Percentiles rank a stretch among this genome's conserved stretches.
Conservation (phyloP, 2,113 vertebrate genomes). For the Ibidorhyncha struthersii region DNA sequence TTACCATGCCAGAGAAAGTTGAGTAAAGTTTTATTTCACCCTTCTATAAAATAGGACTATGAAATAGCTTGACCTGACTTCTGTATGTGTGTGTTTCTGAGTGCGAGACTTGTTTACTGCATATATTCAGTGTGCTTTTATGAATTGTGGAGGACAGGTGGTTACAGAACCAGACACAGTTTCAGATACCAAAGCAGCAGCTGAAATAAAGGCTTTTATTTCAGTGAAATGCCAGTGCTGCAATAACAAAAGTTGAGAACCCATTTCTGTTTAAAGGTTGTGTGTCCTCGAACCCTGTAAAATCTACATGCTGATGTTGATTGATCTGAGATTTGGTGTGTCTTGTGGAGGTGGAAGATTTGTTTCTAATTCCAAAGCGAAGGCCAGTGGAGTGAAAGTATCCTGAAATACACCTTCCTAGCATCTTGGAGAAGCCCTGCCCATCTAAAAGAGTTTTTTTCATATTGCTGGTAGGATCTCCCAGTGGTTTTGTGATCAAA, state of each 20-base stretch:
- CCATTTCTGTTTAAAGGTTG: constrained; percentile 34
- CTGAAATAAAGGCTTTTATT: constrained; percentile 16
- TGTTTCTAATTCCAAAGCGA: not conserved
- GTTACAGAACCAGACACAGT: not conserved
- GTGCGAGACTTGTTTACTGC: not conserved
- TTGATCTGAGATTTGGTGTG: not conserved
- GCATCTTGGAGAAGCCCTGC: not conserved
- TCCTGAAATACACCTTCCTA: not conserved
- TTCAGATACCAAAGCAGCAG: not conserved
- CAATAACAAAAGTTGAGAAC: not conserved
- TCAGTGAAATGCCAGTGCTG: not conserved
- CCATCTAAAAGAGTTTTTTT: not conserved
- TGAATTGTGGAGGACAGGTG: not conserved
- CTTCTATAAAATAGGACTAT: not conserved
- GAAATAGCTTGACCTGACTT: not conserved
- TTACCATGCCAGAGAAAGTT: not conserved
- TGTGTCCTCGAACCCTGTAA: not conserved
- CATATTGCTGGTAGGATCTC: not conserved
- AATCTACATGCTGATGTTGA: constrained; percentile 13
- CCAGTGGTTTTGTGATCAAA: not conserved
- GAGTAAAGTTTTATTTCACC: not conserved
- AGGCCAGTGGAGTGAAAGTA: not conserved
- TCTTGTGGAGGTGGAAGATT: not conserved
- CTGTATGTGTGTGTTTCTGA: not conserved
- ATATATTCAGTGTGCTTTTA: not conserved